A percentile compares a stretch with the other conserved stretches of the same genome.
Evolutionary conservation across 2,797 vertebrate genomes (phyloP).

Genomic region (Morus bassanus): DNA sequence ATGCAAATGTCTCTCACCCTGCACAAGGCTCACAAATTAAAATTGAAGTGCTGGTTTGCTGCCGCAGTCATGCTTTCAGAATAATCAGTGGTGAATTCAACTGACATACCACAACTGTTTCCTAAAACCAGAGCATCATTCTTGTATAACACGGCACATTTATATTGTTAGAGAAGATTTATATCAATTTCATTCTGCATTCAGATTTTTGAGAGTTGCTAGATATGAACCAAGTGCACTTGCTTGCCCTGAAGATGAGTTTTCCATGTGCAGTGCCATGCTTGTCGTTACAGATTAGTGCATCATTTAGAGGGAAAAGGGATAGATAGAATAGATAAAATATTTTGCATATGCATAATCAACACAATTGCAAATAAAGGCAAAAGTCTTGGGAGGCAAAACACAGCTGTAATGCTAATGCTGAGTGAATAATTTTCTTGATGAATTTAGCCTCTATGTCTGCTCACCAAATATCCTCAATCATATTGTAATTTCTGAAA

Average conservation of each 20-base stretch:
- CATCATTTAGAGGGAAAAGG: slow-evolving; percentile 13
- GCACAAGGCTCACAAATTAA: slow-evolving; percentile 58
- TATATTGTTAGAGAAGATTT: slow-evolving; percentile 3
- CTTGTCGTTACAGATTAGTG: slow-evolving; percentile 59
- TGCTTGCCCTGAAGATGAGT: slow-evolving; percentile 53
- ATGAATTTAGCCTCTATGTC: slow-evolving; percentile 39
- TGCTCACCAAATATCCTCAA: slow-evolving; percentile 22
- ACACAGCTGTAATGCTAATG: slow-evolving; percentile 57
- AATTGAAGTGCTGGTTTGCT: slow-evolving; percentile 47
- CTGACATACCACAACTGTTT: slow-evolving; percentile 53
- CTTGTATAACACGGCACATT: slow-evolving; percentile 42
- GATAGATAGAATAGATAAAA: slow-evolving; percentile 30
- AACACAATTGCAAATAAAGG: slow-evolving; percentile 50
- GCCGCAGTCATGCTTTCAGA: slow-evolving; percentile 51
- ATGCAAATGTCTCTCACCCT: slow-evolving; percentile 53
- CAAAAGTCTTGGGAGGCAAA: slow-evolving; percentile 57
- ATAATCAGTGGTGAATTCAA: slow-evolving; percentile 63
- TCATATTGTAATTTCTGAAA: slow-evolving; percentile 6
- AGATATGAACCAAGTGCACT: not conserved
- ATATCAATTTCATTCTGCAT: slow-evolving; percentile 18
- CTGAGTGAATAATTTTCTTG: slow-evolving; percentile 45
- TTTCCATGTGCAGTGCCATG: slow-evolving; percentile 30
- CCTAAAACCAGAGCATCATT: slow-evolving; percentile 55
- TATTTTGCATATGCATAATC: slow-evolving; percentile 65
- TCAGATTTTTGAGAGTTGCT: slow-evolving; percentile 4